Conservation (phyloP, 2,797 vertebrate species). For the Gallinago nigripennis region DNA sequence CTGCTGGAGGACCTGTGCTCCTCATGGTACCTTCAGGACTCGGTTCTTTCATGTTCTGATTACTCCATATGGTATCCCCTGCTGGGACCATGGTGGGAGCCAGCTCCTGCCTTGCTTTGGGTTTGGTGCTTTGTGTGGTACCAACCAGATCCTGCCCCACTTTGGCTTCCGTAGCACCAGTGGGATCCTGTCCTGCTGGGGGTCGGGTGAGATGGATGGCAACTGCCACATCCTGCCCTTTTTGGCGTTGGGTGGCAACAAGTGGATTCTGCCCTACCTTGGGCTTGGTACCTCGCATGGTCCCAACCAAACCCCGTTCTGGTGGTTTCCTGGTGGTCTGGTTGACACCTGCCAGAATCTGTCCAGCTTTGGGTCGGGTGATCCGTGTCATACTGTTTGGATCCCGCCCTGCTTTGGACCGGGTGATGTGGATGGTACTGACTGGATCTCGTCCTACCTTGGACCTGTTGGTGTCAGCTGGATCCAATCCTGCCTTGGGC, state of each 20-base stretch:
- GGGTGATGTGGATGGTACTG: not conserved
- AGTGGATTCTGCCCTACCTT: not conserved
- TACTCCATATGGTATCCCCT: not conserved
- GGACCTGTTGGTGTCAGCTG: not conserved
- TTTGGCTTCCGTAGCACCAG: not conserved
- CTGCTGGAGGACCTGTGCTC: not conserved
- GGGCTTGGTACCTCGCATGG: not conserved
- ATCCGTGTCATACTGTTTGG: accelerated
- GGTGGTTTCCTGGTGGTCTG: not conserved
- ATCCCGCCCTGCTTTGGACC: not conserved
- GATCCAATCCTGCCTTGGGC: not conserved
- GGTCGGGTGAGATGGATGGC: not conserved
- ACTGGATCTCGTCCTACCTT: not conserved
- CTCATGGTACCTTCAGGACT: not conserved
- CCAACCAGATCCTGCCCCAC: not conserved
- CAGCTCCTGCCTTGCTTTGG: not conserved
- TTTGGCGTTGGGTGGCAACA: not conserved
- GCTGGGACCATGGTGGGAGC: not conserved
- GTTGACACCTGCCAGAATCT: not conserved
- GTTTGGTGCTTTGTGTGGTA: not conserved
- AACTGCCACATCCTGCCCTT: not conserved
- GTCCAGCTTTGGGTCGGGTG: not conserved
- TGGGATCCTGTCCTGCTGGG: not conserved
- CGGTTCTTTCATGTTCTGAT: not conserved
- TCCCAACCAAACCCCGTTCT: not conserved